Evolutionary conservation across 2,888 invertebrate species (phyloP).

Genomic region (Bellardia pandia): DNA sequence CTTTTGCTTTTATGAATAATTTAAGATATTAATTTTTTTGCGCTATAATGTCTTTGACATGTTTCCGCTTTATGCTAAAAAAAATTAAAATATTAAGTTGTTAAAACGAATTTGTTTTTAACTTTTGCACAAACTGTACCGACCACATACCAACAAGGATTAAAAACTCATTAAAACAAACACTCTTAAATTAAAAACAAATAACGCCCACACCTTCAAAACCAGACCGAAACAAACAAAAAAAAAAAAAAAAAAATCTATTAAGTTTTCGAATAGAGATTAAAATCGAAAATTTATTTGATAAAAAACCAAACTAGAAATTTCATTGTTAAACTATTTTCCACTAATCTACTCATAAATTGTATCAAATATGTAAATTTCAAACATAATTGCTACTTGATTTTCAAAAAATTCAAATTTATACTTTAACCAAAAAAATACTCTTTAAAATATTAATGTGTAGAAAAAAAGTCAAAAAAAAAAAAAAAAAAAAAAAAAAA

Average conservation of each 20-base stretch:
- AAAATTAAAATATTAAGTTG: not conserved
- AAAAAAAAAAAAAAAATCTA: not conserved
- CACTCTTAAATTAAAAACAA: not conserved
- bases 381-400: constrained; percentile 52
- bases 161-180: constrained; percentile 1
- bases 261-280: not conserved
- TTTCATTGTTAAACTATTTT: constrained; percentile 45
- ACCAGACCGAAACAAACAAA: not conserved
- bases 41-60: too few species aligned
- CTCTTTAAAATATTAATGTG: constrained; percentile 32
- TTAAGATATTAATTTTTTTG: too few species aligned
- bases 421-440: not conserved
- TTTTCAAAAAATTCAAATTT: constrained; percentile 15
- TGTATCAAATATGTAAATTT: constrained; percentile 48
- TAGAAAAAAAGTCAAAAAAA: not conserved
- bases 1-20: too few species aligned
- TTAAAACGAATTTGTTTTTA: not conserved
- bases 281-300: constrained; percentile 21
- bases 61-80: too few species aligned
- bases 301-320: constrained; percentile 11
- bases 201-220: not conserved
- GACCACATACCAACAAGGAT: constrained; percentile 9
- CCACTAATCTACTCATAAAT: constrained; percentile 27
- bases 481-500: too few species aligned
- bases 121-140: not conserved